Conservation (phyloP, 2,797 vertebrate species). For the Apogon talboti region DNA sequence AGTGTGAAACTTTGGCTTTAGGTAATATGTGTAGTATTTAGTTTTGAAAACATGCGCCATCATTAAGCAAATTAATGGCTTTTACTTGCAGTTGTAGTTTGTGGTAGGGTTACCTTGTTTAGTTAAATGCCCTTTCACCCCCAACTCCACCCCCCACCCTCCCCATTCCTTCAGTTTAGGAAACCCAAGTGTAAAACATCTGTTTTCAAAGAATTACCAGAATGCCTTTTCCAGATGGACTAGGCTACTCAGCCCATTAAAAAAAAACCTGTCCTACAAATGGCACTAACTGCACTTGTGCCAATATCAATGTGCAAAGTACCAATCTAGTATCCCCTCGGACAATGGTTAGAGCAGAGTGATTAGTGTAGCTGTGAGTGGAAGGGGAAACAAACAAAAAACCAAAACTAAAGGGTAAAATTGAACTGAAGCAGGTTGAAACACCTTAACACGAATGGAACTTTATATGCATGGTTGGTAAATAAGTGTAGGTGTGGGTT, state of each 20-base stretch:
- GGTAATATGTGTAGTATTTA: conserved; percentile 14
- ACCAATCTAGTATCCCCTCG: background rate
- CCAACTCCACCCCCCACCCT: background rate
- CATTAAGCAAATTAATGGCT: background rate
- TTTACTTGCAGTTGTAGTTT: conserved; percentile 35
- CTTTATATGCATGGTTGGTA: too few relatives aligned
- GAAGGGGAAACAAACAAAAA: too few relatives aligned
- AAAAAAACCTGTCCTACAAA: background rate
- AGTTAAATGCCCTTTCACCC: background rate
- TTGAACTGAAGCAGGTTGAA: too few relatives aligned
- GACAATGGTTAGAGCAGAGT: too few relatives aligned
- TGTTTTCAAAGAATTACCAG: background rate
- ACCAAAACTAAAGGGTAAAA: too few relatives aligned
- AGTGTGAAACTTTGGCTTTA: conserved; percentile 11
- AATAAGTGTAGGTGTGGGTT: too few relatives aligned
- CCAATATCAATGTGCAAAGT: conserved; percentile 1
- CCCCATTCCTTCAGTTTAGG: too few relatives aligned
- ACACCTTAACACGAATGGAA: too few relatives aligned
- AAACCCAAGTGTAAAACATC: too few relatives aligned
- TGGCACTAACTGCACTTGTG: conserved; percentile 16
- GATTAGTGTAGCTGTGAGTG: too few relatives aligned
- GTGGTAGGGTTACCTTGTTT: conserved; percentile 25
- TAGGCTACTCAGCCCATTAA: conserved; percentile 8
- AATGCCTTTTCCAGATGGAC: conserved; percentile 18
- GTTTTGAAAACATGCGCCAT: conserved; percentile 10